Conservation (phyloP, 1,140 invertebrate genomes). For the Linepithema humile region DNA sequence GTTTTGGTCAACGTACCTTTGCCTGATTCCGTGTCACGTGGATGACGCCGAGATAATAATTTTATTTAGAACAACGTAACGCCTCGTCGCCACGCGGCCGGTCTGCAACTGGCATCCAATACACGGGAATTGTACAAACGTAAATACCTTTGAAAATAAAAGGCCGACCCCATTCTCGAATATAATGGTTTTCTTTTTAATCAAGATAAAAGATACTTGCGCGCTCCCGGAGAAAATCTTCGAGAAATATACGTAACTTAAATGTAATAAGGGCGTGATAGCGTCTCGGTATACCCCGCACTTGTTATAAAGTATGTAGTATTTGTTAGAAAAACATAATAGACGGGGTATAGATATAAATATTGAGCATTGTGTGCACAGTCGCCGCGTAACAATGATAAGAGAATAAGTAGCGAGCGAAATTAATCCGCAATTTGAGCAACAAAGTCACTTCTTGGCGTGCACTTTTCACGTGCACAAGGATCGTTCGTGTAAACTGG, state of each 20-base stretch:
- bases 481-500: constrained; percentile 59
- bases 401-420: constrained; percentile 43
- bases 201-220: constrained; percentile 22
- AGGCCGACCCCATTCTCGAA: constrained; percentile 21
- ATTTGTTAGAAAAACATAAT: not conserved
- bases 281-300: not conserved
- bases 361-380: not conserved
- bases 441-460: not conserved
- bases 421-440: constrained; percentile 66
- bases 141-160: constrained; percentile 39
- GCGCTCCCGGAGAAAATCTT: not conserved
- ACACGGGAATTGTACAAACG: constrained; percentile 12
- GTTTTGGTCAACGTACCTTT: constrained; percentile 70
- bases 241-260: not conserved
- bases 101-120: constrained; percentile 16
- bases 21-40: constrained; percentile 53
- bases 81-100: constrained; percentile 39
- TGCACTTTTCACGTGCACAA: constrained; percentile 33
- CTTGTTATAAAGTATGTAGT: not conserved
- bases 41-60: constrained; percentile 52
- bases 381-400: not conserved
- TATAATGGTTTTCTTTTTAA: constrained; percentile 31
- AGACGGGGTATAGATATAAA: not conserved
- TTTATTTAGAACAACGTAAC: constrained; percentile 55
- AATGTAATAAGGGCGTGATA: not conserved